Conservation (phyloP, 2,113 vertebrate species). For the Speoplatyrhinus poulsoni region DNA sequence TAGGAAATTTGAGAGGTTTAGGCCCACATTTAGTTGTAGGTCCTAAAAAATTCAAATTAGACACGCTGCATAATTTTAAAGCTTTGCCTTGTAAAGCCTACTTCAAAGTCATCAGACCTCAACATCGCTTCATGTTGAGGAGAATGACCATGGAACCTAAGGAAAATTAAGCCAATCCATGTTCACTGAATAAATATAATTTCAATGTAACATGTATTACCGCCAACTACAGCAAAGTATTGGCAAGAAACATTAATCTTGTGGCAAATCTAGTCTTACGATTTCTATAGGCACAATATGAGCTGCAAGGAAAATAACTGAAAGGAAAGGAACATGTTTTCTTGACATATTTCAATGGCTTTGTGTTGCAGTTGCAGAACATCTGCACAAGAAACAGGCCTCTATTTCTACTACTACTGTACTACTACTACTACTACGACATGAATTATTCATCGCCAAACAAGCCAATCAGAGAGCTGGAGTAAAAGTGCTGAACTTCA, state of each 20-base stretch:
- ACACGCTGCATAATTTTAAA: slow-evolving; percentile 27
- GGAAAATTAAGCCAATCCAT: slow-evolving; percentile 12
- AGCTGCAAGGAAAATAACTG: not conserved
- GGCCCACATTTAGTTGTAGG: slow-evolving; percentile 1
- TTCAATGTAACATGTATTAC: not conserved
- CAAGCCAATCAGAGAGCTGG: slow-evolving; percentile 14
- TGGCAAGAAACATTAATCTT: not conserved
- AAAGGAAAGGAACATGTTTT: not conserved
- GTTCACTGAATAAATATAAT: slow-evolving; percentile 6
- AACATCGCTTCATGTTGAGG: not conserved
- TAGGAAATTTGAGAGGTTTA: slow-evolving; percentile 13
- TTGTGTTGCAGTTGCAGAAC: too few relatives aligned
- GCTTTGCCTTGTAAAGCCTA: not conserved
- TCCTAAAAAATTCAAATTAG: slow-evolving; percentile 20
- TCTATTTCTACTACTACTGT: not conserved
- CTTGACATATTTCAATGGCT: not conserved
- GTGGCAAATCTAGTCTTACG: not conserved
- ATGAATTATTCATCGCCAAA: slow-evolving; percentile 23
- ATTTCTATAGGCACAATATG: not conserved
- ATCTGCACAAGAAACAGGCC: too few relatives aligned
- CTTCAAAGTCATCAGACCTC: slow-evolving; percentile 22
- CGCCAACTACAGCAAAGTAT: not conserved
- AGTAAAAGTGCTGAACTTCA: slow-evolving; percentile 34
- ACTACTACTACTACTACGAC: not conserved
- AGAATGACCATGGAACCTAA: slow-evolving; percentile 14